Percentiles rank a stretch among this genome's conserved stretches.
phyloP scores from a whole-genome alignment of 2,888 invertebrate genomes.

The Vanessa cardui region DNA sequence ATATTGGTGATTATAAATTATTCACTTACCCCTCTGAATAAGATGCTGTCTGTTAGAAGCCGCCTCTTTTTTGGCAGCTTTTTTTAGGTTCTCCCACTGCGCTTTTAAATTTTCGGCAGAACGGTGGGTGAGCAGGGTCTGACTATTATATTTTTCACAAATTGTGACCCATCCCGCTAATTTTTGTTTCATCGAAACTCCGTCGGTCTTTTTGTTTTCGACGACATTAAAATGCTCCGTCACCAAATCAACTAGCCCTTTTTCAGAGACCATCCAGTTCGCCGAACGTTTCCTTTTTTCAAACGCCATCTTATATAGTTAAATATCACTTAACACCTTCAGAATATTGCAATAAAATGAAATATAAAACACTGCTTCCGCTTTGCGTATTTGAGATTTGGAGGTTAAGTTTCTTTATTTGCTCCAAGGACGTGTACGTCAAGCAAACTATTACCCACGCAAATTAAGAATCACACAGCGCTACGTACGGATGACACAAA shows the following conservation, averaged over 20 bases:
- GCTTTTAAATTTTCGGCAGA: slow-evolving; percentile 9
- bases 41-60: neutral
- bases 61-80: neutral
- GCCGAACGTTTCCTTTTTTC: no score
- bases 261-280: slow-evolving; percentile 10
- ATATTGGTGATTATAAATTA: neutral
- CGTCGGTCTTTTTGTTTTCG: slow-evolving; percentile 9
- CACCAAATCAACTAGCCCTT: neutral
- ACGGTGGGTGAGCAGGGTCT: neutral
- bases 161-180: slow-evolving; percentile 1
- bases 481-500: no score
- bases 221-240: neutral
- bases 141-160: slow-evolving; percentile 1
- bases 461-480: no score
- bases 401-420: no score
- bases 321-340: no score
- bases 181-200: slow-evolving; percentile 8
- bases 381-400: no score
- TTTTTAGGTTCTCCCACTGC: slow-evolving; percentile 9
- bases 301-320: no score
- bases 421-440: no score
- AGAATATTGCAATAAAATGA: no score
- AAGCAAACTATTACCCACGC: no score
- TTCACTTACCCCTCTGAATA: neutral
- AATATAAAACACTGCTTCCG: no score